phyloP scores from a whole-genome alignment of 2,113 vertebrate genomes.

The Carassius carassius region DNA sequence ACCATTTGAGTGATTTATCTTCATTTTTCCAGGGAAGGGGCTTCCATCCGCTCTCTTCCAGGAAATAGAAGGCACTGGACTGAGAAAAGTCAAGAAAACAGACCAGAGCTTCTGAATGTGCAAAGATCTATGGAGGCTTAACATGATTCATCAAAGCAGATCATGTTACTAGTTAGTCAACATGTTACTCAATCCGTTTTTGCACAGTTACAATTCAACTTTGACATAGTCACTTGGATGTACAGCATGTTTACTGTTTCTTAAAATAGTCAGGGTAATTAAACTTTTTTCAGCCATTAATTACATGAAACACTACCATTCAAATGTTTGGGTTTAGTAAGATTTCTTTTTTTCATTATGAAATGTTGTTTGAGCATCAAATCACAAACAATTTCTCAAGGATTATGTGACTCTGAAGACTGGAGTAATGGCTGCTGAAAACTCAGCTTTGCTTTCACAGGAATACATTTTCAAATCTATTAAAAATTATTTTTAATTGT shows the following conservation, averaged over 20 bases:
- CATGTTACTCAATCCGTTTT: not conserved
- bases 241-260: too few relatives aligned
- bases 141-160: not conserved
- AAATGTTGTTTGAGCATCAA: too few relatives aligned
- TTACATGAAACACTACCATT: too few relatives aligned
- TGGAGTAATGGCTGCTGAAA: too few relatives aligned
- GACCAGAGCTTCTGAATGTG: conserved; percentile 53
- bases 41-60: conserved; percentile 86
- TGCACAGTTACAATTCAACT: not conserved
- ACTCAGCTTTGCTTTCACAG: too few relatives aligned
- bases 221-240: not conserved
- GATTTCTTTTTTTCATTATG: too few relatives aligned
- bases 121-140: not conserved
- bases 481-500: too few relatives aligned
- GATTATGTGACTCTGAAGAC: not conserved
- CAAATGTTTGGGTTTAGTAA: too few relatives aligned
- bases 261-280: too few relatives aligned
- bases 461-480: too few relatives aligned
- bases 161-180: not conserved
- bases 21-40: conserved; percentile 79
- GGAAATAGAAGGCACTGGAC: conserved; percentile 84
- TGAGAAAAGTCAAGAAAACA: conserved; percentile 69
- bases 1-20: conserved; percentile 77
- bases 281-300: too few relatives aligned
- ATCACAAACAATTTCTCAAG: not conserved